A percentile compares a stretch with the other conserved stretches of the same genome.
Conservation (phyloP, 2,888 invertebrate species). For the Drosophila sordidula region DNA sequence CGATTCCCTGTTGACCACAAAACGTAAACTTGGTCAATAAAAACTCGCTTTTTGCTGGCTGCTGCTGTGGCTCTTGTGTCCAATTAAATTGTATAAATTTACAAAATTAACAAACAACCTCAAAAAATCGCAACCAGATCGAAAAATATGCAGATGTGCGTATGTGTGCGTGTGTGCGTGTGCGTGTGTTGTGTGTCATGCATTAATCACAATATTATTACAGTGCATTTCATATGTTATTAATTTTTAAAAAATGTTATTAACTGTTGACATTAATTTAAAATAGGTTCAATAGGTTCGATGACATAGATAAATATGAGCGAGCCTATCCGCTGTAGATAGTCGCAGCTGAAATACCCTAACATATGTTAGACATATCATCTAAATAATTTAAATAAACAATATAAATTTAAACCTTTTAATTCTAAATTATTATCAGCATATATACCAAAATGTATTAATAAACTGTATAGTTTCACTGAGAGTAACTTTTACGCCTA, state of each 20-base stretch:
- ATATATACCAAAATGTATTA: no score
- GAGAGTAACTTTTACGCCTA: no score
- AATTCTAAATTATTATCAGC: no score
- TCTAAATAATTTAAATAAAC: no score
- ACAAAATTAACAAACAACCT: conserved; percentile 68
- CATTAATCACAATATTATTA: conserved; percentile 63
- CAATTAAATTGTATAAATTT: conserved; percentile 79
- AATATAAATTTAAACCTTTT: no score
- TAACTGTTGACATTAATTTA: conserved; percentile 46
- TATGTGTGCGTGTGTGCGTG: conserved; percentile 8
- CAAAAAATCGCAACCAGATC: conserved; percentile 37
- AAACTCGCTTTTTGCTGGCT: conserved; percentile 22
- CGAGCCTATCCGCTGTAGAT: no score
- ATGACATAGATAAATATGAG: not conserved
- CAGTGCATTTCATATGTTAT: conserved; percentile 52
- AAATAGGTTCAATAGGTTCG: conserved; percentile 1
- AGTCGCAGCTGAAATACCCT: conserved; percentile 23
- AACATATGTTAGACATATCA: no score
- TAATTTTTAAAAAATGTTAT: conserved; percentile 51
- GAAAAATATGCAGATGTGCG: not conserved
- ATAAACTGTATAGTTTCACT: no score
- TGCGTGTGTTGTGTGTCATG: conserved; percentile 21
- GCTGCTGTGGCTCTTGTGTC: conserved; percentile 54
- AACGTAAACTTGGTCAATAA: conserved; percentile 67
- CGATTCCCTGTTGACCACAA: conserved; percentile 46